These are phyloP conservation scores for Gobionotothen gibberifrons DNA, from an alignment of 2,797 vertebrate genomes.

Conservation along the genomic window DNA sequence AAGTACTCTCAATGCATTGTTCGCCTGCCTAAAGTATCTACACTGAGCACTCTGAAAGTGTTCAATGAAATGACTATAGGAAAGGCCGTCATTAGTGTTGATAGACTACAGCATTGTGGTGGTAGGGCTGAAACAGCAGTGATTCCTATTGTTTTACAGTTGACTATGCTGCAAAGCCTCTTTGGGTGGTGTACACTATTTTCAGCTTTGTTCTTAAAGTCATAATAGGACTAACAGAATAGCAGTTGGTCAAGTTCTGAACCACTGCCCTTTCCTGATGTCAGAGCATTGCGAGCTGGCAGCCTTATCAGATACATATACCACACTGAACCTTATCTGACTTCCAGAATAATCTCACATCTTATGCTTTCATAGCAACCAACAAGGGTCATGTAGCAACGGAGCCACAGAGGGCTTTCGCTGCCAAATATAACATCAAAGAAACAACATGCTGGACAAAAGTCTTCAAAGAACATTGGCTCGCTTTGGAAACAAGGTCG, in stretches of 20 bases:
- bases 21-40: slow-evolving; percentile 24
- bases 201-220: slow-evolving; percentile 15
- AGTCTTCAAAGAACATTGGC: neutral
- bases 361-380: slow-evolving; percentile 10
- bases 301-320: slow-evolving; percentile 23
- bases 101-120: slow-evolving; percentile 20
- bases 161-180: neutral
- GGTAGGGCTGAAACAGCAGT: slow-evolving; percentile 13
- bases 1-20: slow-evolving; percentile 37
- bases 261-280: slow-evolving; percentile 17
- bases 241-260: slow-evolving; percentile 38
- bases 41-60: slow-evolving; percentile 9
- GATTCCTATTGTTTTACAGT: slow-evolving; percentile 24
- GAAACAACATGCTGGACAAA: slow-evolving; percentile 15
- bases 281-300: neutral
- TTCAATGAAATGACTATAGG: slow-evolving; percentile 17
- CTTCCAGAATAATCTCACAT: slow-evolving; percentile 33
- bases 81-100: neutral
- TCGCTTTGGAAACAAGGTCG: slow-evolving; percentile 7
- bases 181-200: neutral
- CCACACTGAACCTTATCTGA: slow-evolving; percentile 30
- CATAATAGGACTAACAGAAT: neutral
- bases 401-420: slow-evolving; percentile 15
- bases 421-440: slow-evolving; percentile 32
- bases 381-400: slow-evolving; percentile 32